Percentiles rank a stretch among this genome's conserved stretches.
Evolutionary conservation across 2,797 vertebrate species (phyloP).

Genomic region (Siniperca scherzeri): DNA sequence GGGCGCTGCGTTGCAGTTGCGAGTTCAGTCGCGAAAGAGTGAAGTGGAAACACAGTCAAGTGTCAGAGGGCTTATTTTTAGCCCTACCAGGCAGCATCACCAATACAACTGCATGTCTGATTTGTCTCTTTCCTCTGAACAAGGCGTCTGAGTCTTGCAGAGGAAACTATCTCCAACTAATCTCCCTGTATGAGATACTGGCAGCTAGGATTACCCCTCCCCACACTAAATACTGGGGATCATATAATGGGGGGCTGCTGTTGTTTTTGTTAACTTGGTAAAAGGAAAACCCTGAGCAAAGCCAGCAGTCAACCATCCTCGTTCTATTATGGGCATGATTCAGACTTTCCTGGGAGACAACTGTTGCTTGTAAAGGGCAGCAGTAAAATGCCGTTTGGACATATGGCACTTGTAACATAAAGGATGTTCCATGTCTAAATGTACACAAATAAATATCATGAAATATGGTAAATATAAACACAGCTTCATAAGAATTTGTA

Average conservation of each 20-base stretch:
- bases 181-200: conserved; percentile 68
- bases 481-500: conserved; percentile 9
- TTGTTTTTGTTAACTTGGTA: conserved; percentile 63
- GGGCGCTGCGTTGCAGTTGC: conserved; percentile 77
- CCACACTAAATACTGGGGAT: conserved; percentile 59
- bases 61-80: conserved; percentile 87
- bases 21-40: conserved; percentile 79
- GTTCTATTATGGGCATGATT: conserved; percentile 72
- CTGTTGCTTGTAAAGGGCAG: conserved; percentile 65
- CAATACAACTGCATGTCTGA: conserved; percentile 79
- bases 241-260: conserved; percentile 47
- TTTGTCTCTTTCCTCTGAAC: conserved; percentile 72
- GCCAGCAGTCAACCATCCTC: conserved; percentile 72
- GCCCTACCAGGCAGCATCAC: conserved; percentile 80
- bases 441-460: conserved; percentile 31
- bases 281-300: conserved; percentile 67
- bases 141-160: conserved; percentile 51
- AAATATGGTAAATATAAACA: not conserved
- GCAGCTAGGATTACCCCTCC: conserved; percentile 66
- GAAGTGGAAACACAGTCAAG: conserved; percentile 89
- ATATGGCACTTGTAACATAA: conserved; percentile 27
- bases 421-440: conserved; percentile 27
- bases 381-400: conserved; percentile 41
- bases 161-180: conserved; percentile 78
- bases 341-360: conserved; percentile 74